A percentile compares a stretch with the other conserved stretches of the same genome.
Conservation (phyloP, 92 coral and sea anemone genomes). For the Zoanthus sansibaricus region DNA sequence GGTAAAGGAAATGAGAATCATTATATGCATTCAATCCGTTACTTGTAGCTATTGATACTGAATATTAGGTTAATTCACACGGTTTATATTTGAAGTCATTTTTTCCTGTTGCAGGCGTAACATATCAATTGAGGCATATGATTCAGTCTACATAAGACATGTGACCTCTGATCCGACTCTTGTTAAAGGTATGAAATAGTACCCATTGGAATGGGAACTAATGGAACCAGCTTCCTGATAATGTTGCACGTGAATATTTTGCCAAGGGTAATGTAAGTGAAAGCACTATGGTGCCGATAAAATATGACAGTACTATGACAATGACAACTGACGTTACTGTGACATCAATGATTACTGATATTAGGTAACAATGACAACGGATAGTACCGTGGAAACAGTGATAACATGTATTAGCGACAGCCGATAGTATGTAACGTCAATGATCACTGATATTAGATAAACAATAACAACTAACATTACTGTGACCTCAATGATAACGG, state of each 20-base stretch:
- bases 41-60: too few species aligned
- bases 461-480: too few species aligned
- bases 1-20: too few species aligned
- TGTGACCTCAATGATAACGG: too few species aligned
- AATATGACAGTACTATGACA: background rate
- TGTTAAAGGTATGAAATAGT: conserved; percentile 55
- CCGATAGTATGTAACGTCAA: too few species aligned
- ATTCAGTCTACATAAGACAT: conserved; percentile 83
- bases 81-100: background rate
- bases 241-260: background rate
- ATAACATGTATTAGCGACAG: too few species aligned
- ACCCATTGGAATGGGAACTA: background rate
- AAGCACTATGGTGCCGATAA: background rate
- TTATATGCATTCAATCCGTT: too few species aligned
- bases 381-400: too few species aligned
- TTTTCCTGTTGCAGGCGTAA: conserved; percentile 72
- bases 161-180: conserved; percentile 66
- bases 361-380: background rate
- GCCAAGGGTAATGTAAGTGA: background rate
- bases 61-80: too few species aligned
- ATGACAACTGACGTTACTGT: conserved; percentile 2
- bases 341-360: background rate
- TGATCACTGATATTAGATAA: too few species aligned
- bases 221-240: too few species aligned
- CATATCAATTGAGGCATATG: conserved; percentile 80